Evolutionary conservation across 2,113 vertebrate species (phyloP).

Genomic region (Catharus minimus): DNA sequence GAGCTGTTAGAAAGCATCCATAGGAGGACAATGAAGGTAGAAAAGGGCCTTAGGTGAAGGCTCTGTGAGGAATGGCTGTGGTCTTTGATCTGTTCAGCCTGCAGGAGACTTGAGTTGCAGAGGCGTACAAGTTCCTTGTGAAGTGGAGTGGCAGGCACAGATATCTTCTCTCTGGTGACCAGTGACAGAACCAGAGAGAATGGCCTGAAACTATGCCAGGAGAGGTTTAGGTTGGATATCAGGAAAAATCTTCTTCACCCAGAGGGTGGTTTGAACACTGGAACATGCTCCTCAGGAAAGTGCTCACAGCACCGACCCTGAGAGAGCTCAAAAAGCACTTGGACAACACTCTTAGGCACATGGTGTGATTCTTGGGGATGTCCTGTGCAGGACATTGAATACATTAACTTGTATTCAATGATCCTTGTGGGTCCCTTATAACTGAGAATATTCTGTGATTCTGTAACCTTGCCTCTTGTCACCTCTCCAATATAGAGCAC

Average conservation of each 20-base stretch:
- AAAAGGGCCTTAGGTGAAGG: neutral
- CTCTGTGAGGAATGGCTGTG: accelerated
- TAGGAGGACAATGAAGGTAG: neutral
- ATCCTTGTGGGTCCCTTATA: neutral
- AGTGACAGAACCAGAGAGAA: neutral
- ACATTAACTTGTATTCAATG: neutral
- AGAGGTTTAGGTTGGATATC: neutral
- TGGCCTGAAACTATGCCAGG: neutral
- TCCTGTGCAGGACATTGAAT: too few species aligned
- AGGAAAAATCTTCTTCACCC: neutral
- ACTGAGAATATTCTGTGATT: neutral
- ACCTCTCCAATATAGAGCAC: neutral
- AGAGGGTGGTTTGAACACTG: neutral
- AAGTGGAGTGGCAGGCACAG: neutral
- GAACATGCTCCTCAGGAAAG: neutral
- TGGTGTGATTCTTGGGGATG: neutral
- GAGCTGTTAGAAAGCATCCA: neutral
- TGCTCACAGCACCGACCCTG: neutral
- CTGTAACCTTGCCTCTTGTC: neutral
- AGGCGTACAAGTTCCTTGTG: neutral
- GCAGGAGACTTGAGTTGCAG: neutral
- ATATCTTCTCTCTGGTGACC: neutral
- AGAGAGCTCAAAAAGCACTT: neutral
- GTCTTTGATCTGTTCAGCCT: neutral
- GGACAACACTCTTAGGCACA: neutral